Base-by-base conservation (phyloP, 1,140 invertebrate genomes). In the Lordiphosa collinella region DNA sequence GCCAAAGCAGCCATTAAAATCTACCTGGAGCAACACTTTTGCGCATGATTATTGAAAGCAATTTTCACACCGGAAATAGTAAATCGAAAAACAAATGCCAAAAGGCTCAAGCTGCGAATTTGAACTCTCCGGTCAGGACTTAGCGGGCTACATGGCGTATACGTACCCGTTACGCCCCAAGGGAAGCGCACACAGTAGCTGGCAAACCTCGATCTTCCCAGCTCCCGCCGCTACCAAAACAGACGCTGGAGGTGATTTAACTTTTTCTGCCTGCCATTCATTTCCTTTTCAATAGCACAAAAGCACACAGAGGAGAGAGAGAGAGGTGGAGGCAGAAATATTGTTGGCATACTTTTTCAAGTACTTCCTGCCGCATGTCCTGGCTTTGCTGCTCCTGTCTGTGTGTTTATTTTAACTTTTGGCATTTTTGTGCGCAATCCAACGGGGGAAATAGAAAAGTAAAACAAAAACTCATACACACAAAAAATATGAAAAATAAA, bases 301-400 rank as follows among this genome's bases (percentile, higher is more conserved):
- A 74, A 62, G 65, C 70, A 65, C 72, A 71, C 57, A 79, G 7
- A 25, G 6, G 29, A 58, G 14, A 18, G 12, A 12, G 41, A 51
- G 11, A 54, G 48, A 67, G 50, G 65, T 58, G 58, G 59, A 36
- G 59, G 59, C 36, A 59, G 37, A 80, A 79, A 82, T 80, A 80
- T 80, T 82, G 75, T 80, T 80, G 76, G 75, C 76, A 75, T 75
- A 80, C 75, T 80, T 80, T 80, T 80, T 69, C 70, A 82, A 80
- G 76, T 80, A 78, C 68, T 80, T 80, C 75, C 75, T 75, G 65
- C 66, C 65, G 69, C 65, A 51, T 68, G 54, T 66, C 60, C 76
- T 55, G 51, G 14, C 58, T 59, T 13, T 44, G 8, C 32, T 36
- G 40, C 36, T 14, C 25, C 11, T 54, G 35, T 37, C 38, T 36